Evolutionary conservation across 2,113 vertebrate genomes (phyloP), one percentile per base, ranked within the genome.

Genomic region (Reinhardtius hippoglossoides): DNA sequence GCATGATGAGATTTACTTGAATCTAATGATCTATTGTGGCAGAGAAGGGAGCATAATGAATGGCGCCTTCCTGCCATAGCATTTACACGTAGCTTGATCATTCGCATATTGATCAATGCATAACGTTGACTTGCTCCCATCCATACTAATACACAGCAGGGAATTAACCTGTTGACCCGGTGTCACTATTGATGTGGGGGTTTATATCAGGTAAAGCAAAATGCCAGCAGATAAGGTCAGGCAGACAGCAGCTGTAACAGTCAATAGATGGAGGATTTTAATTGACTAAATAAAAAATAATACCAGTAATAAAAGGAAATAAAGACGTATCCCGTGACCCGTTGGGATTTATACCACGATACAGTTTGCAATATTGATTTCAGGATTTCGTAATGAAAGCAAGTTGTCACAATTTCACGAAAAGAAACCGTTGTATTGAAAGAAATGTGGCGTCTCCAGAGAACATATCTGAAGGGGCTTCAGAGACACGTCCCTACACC

Each of bases 21-120:
- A 95, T 96, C 95, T 97, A 96, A 97, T 96, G 95, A 95, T 95
- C 95, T 96, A 94, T 92, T 95, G 95, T 96, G 94, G 92, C 95
- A 94, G 95, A 94, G 88, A 93, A 93, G 87, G 96, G 94, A 4
- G 54, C 21, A 93, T 82, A 83, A 92, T 95, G 91, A 94, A 94
- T 93, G 93, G 76, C 71, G 94, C 94, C 91, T 94, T 80, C 78
- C 74, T 77, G 69, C 76, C 74, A 78, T 71, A 82, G 68, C 79
- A 74, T 83, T 80, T 75, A 76, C 9, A 75, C 65, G 58, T 48
- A 66, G 67, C 74, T 44, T 67, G 61, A 87, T 89, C 73, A 81
- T 66, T 84, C 21, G 12, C 44, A 15, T 65, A 66, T 48, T 68
- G 69, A 84, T 85, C 73, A 54, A 31, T 80, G 65, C 42, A 24